Evolutionary conservation across 2,888 invertebrate genomes (phyloP).

Genomic region (Dorcus parallelipipedus): DNA sequence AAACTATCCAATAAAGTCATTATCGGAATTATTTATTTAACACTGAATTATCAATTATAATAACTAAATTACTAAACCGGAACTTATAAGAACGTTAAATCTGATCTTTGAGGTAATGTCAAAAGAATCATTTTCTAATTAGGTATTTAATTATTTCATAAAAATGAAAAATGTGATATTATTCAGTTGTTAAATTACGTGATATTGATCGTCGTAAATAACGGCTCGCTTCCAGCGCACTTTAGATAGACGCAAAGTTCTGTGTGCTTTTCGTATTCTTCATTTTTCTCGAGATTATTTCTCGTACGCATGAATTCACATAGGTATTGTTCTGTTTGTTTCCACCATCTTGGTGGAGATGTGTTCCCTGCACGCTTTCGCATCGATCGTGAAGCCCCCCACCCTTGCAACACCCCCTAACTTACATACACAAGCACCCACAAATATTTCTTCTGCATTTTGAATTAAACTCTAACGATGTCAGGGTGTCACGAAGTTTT

Average conservation of each 20-base stretch:
- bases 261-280: constrained; percentile 16
- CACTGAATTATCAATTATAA: too few relatives aligned
- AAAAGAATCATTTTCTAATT: too few relatives aligned
- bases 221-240: too few relatives aligned
- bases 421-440: constrained; percentile 25
- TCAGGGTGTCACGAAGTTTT: constrained; percentile 34
- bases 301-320: constrained; percentile 44
- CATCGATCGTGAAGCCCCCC: constrained; percentile 36
- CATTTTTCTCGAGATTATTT: constrained; percentile 35
- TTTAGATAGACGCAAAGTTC: not conserved
- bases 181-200: too few relatives aligned
- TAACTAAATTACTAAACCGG: too few relatives aligned
- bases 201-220: too few relatives aligned
- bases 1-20: too few relatives aligned
- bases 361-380: constrained; percentile 41
- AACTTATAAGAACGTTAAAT: too few relatives aligned
- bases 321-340: constrained; percentile 47
- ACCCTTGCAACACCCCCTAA: constrained; percentile 15
- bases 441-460: constrained; percentile 28
- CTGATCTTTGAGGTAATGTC: too few relatives aligned
- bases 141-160: too few relatives aligned
- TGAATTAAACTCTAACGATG: constrained; percentile 29
- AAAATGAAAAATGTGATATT: too few relatives aligned
- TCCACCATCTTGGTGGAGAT: constrained; percentile 47
- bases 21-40: too few relatives aligned